These are phyloP conservation scores for Athetis lepigone DNA, from an alignment of 2,888 invertebrate genomes.

Conservation along the genomic window DNA sequence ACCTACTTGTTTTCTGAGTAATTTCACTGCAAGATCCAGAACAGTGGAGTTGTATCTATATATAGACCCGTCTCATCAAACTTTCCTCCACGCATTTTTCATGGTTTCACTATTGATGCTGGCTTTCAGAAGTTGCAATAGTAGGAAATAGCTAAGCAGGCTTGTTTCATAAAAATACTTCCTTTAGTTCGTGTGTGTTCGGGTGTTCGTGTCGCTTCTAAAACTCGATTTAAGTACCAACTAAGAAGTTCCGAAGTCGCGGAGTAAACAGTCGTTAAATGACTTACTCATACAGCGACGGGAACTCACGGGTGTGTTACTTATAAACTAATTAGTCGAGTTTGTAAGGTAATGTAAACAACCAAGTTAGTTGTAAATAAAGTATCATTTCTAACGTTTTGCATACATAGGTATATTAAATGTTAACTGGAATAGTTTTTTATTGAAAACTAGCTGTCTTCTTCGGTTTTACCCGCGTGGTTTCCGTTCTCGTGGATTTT, in stretches of 20 bases:
- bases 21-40: not conserved
- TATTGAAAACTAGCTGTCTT: too few species aligned
- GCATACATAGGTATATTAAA: too few species aligned
- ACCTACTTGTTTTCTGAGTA: not conserved
- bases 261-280: slow-evolving; percentile 62
- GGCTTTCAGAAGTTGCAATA: not conserved
- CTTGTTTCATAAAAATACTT: slow-evolving; percentile 22
- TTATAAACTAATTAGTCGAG: slow-evolving; percentile 57
- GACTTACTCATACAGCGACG: slow-evolving; percentile 55
- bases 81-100: too few species aligned
- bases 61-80: too few species aligned
- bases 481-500: too few species aligned
- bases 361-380: slow-evolving; percentile 11
- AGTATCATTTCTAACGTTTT: slow-evolving; percentile 13
- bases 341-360: slow-evolving; percentile 29
- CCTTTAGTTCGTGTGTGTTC: slow-evolving; percentile 49
- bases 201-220: slow-evolving; percentile 47
- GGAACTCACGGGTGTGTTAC: slow-evolving; percentile 45
- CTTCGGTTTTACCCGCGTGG: too few species aligned
- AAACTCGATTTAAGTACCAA: slow-evolving; percentile 58
- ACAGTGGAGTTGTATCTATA: not conserved
- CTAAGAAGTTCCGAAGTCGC: slow-evolving; percentile 55
- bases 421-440: too few species aligned
- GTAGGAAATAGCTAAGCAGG: not conserved
- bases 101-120: not conserved